Percentiles rank a stretch among this genome's conserved stretches.
These are phyloP conservation scores for Silvanus unidentatus DNA, from an alignment of 2,888 invertebrate species.

Conservation along the genomic window DNA sequence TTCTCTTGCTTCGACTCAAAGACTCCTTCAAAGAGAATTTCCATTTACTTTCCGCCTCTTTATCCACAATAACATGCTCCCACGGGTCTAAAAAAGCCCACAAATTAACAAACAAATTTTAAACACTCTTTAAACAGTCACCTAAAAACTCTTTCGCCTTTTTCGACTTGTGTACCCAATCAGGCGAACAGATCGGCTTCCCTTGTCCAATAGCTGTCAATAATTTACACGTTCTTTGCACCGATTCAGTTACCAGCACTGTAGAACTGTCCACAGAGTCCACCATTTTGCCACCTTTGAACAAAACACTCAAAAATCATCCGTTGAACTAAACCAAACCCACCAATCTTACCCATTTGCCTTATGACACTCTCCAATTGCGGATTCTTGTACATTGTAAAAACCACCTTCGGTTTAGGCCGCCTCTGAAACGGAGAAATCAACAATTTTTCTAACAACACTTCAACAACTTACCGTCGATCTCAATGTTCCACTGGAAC, in stretches of 20 bases:
- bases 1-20: slow-evolving; percentile 27
- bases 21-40: slow-evolving; percentile 44
- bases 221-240: slow-evolving; percentile 56
- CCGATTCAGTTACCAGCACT: slow-evolving; percentile 52
- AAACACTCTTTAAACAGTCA: slow-evolving; percentile 1
- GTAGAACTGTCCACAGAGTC: slow-evolving; percentile 45
- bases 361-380: slow-evolving; percentile 35
- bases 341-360: slow-evolving; percentile 32
- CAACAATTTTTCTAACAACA: too few species aligned
- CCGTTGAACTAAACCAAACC: too few species aligned
- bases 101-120: slow-evolving; percentile 19
- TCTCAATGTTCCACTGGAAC: too few species aligned
- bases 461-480: too few species aligned
- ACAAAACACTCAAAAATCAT: too few species aligned
- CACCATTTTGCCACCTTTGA: slow-evolving; percentile 52
- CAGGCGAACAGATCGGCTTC: slow-evolving; percentile 52
- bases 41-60: slow-evolving; percentile 50
- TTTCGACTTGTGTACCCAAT: slow-evolving; percentile 38
- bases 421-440: too few species aligned
- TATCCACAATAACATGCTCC: slow-evolving; percentile 50
- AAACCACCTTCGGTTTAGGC: slow-evolving; percentile 41
- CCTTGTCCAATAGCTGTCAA: slow-evolving; percentile 56
- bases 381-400: slow-evolving; percentile 43
- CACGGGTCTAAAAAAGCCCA: slow-evolving; percentile 61
- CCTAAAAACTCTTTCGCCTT: slow-evolving; percentile 34